Conservation (phyloP, 2,113 vertebrate species). For the Spea bombifrons region DNA sequence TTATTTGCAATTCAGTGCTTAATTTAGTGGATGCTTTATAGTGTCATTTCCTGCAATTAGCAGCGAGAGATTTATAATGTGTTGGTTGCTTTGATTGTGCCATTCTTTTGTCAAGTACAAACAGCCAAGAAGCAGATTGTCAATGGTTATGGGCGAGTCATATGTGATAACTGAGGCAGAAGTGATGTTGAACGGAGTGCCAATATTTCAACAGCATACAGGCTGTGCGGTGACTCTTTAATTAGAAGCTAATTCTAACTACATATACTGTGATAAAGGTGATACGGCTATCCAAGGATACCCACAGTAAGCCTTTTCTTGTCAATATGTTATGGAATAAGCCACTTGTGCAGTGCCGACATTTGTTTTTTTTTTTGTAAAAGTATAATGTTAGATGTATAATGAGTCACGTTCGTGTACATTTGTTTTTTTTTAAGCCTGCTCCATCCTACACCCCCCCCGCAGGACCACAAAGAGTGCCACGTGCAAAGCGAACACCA, state of each 20-base stretch:
- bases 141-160: constrained; percentile 64
- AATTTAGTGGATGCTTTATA: constrained; percentile 71
- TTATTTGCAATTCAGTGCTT: constrained; percentile 69
- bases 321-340: constrained; percentile 53
- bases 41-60: constrained; percentile 69
- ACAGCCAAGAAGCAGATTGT: constrained; percentile 69
- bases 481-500: not conserved
- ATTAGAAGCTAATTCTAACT: constrained; percentile 26
- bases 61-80: constrained; percentile 66
- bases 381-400: not conserved
- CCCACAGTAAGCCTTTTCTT: constrained; percentile 52
- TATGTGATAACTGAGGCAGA: constrained; percentile 60
- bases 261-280: constrained; percentile 40
- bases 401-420: constrained; percentile 1
- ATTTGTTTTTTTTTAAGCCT: not conserved
- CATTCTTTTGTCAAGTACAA: constrained; percentile 64
- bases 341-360: not conserved
- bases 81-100: constrained; percentile 65
- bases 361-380: not conserved
- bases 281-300: constrained; percentile 47
- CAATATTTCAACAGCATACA: constrained; percentile 60
- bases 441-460: not conserved
- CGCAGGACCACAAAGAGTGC: not conserved
- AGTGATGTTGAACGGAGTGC: constrained; percentile 61
- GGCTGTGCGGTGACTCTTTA: constrained; percentile 18